Base-by-base conservation (phyloP, 2,113 vertebrate genomes). In the Rostratula benghalensis region DNA sequence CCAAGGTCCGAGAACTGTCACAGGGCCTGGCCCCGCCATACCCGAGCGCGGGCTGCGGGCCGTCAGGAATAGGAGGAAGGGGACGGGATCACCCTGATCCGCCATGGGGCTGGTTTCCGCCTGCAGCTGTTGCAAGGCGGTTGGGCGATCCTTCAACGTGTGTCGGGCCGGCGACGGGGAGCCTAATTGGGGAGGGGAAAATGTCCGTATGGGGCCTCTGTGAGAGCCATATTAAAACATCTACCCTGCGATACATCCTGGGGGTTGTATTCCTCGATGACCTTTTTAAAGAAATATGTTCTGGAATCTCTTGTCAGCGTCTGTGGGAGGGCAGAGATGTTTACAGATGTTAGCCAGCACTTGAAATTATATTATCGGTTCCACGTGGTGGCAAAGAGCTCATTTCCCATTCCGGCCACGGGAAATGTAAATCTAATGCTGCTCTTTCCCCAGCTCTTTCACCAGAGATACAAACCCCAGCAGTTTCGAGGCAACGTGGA, bases 241-340 rank as follows among this genome's bases (percentile, higher is more conserved):
- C 83, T 19, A 7, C 59, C 4, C 51, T 41, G 86, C 59, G 27
- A 70, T 68, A 65, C 80, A 75, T 91, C 61, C 21, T 59, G 82
- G 64, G 92, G 91, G 22, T 53, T 64, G 59, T 91, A 87, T 90
- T 96, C 78, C 91, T 95, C 76, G 28, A 13, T 31, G 81, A 45
- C 51, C 87, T 92, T 89, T 78, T 95, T 41, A 91, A 92, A 95
- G 65, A 91, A 83, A 35, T 18, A 24, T 0, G 21, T 54, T 87
- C 50, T 67, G 56, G 87, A 84, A 46, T 73, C 35, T 70, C 68
- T 22, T 27, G 8, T 69, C 50, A 27, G 74, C 73, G 70, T 30
- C 15, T 21, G 64, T 19, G 60, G 69, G 65, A 69, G 67, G 73
- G 51, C 35, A 39, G 51, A 76, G 76, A n/a, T 64, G 83, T 83